Evolutionary conservation across 2,888 invertebrate genomes (phyloP), one percentile per base, ranked within the genome.

Genomic region (Anarsia innoxiella): DNA sequence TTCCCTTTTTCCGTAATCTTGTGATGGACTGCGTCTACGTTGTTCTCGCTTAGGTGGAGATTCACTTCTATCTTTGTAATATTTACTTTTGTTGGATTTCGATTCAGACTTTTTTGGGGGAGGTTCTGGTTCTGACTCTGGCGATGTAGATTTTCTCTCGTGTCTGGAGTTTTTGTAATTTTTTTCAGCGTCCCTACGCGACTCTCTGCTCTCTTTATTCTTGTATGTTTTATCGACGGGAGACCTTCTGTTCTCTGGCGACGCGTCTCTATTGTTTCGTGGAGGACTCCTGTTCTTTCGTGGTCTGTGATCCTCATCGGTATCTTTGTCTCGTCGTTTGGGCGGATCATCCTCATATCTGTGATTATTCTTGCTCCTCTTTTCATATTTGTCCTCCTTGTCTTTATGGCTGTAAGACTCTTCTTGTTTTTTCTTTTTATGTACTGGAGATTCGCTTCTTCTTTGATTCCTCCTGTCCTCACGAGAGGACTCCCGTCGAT

Each of bases 111-210:
- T 62, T 49, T 64, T 71, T 3, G 56, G 53, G 4, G 55, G 53
- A 2, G 52, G 51, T 42, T 77, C 77, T 0, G 54, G 26, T 23
- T 77, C 77, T 0, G 78, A 71, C 40, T 76, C 79, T 0, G 76
- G 68, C 1, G 73, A 66, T 0, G 66, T 51, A 8, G 66, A 60
- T 29, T 56, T 55, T 42, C 54, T 58, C 25, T 65, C 62, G 1
- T 55, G 40, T 40, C 48, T 64, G 1, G 60, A 51, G 32, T 56
- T 67, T 51, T 73, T 77, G 40, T 69, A 51, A 37, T 56, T 48
- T 44, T 61, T 70, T 8, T 71, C 69, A 1, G 52, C 45, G 25
- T 68, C 75, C 40, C 62, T 69, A 2, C 60, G 59, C n/a, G 48
- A 45, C 30, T 67, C 62, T n/a, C n/a, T n/a, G n/a, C n/a, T n/a